Evolutionary conservation across 2,113 vertebrate species (phyloP), one percentile per base, ranked within the genome.

Genomic region (Strigops habroptila): DNA sequence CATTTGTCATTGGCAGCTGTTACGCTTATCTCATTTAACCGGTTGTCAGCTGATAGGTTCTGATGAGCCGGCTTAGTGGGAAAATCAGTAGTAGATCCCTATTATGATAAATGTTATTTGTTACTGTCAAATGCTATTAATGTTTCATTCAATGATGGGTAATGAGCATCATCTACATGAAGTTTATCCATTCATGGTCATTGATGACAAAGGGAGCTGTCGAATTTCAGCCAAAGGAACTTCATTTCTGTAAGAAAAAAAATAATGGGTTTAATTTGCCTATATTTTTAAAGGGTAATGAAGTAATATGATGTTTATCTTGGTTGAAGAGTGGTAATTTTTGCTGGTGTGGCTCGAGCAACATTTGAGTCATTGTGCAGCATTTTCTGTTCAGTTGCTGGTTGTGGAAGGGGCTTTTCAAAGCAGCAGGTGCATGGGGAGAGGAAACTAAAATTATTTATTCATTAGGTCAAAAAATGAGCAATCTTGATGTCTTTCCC

Each of bases 291-390:
- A 99, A 99, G 98, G 98, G 98, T 99, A 99, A 99, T 99, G 98
- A 99, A 99, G 99, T 99, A 99, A 99, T 99, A 98, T 98, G 98
- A 99, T 99, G 98, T 99, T 99, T 99, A 99, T 99, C 98, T 99
- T 99, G 98, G 98, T 98, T 98, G 98, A 99, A 99, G 98, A 99
- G 98, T 99, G 99, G 98, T 98, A 98, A 99, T 99, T 98, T 99
- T 98, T 98, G 82, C 93, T 99, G 98, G 99, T 98, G 85, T 95
- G 88, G 88, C 96, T 98, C 98, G 98, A 98, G 96, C 95, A 95
- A 97, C 97, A 94, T 98, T 98, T 96, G 91, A 97, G 96, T 96
- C 97, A 97, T 98, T 98, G 97, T 98, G 95, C 95, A 94, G 93
- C 97, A 94, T 97, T 98, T 98, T 98, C 98, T 97, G 98, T 97